phyloP scores from a whole-genome alignment of 2,797 vertebrate species.

The Salmo trutta region DNA sequence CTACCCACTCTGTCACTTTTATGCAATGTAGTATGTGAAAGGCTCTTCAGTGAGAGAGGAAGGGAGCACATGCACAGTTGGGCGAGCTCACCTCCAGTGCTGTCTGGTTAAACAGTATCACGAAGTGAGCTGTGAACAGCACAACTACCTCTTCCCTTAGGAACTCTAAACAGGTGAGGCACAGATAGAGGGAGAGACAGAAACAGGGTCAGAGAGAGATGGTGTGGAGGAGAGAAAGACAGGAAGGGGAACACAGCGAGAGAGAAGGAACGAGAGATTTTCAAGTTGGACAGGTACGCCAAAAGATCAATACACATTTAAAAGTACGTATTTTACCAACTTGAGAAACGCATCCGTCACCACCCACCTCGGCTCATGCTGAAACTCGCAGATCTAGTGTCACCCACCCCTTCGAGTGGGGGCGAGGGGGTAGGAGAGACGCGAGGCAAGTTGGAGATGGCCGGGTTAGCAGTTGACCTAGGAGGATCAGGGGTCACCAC shows the following conservation, averaged over 20 bases:
- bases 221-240: neutral
- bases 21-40: too few species aligned
- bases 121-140: constrained; percentile 83
- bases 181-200: neutral
- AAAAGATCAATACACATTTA: neutral
- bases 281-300: neutral
- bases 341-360: constrained; percentile 66
- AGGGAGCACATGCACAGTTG: neutral
- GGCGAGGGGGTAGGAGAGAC: constrained; percentile 34
- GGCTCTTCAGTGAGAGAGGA: too few species aligned
- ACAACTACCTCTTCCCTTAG: constrained; percentile 83
- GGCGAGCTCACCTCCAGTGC: constrained; percentile 75
- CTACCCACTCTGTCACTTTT: too few species aligned
- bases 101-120: constrained; percentile 86
- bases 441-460: constrained; percentile 27
- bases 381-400: constrained; percentile 51
- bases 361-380: constrained; percentile 68
- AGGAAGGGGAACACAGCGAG: neutral
- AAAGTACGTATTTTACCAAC: neutral
- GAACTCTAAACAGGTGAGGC: constrained; percentile 68
- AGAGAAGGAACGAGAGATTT: constrained; percentile 66
- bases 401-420: constrained; percentile 17
- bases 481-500: constrained; percentile 25
- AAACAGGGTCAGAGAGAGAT: neutral
- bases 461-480: constrained; percentile 8